Conservation (phyloP, 2,113 vertebrate species). For the Zeus faber region DNA sequence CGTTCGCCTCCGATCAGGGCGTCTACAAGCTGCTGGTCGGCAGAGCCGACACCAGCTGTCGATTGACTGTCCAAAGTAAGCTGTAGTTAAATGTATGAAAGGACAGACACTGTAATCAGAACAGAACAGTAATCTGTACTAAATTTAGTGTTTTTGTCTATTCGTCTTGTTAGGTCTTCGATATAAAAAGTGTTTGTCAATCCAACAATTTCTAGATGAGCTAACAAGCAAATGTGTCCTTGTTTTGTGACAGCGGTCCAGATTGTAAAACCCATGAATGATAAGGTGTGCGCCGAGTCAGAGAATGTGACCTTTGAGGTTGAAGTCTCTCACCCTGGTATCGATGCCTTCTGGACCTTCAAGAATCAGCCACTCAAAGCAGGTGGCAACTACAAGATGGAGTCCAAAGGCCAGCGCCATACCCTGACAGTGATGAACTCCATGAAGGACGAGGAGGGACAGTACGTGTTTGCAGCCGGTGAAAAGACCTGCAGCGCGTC, state of each 20-base stretch:
- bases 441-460: conserved; percentile 97
- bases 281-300: conserved; percentile 91
- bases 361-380: conserved; percentile 84
- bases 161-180: too few relatives aligned
- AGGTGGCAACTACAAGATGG: conserved; percentile 87
- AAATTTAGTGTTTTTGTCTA: not conserved
- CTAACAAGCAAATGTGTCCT: not conserved
- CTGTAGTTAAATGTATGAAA: too few relatives aligned
- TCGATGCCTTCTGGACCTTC: conserved; percentile 92
- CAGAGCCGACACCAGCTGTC: conserved; percentile 87
- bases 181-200: not conserved
- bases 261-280: conserved; percentile 85
- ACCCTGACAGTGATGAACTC: conserved; percentile 86
- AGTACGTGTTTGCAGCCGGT: conserved; percentile 90
- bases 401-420: conserved; percentile 83
- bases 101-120: too few relatives aligned
- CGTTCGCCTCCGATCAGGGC: conserved; percentile 89
- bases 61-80: conserved; percentile 85
- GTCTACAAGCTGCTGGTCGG: conserved; percentile 86
- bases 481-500: conserved; percentile 88
- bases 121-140: too few relatives aligned
- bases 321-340: conserved; percentile 88
- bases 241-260: conserved; percentile 38
- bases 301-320: conserved; percentile 92
- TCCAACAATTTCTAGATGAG: not conserved